A percentile compares a stretch with the other conserved stretches of the same genome.
phyloP scores from a whole-genome alignment of 2,797 vertebrate genomes.

The Myotis vivesi region DNA sequence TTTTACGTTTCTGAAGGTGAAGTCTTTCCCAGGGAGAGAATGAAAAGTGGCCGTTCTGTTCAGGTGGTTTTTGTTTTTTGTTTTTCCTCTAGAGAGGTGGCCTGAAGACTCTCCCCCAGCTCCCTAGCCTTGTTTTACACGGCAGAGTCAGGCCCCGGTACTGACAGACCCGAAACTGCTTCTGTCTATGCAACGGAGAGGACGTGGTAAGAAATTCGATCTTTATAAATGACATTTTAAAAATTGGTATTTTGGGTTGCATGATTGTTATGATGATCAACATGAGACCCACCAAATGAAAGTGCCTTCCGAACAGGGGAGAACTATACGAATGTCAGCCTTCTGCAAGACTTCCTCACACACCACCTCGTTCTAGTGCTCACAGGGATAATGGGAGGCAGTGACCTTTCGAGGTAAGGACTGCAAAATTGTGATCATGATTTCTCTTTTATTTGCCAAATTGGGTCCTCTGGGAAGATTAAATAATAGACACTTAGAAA shows the following conservation, averaged over 20 bases:
- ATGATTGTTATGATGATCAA: not conserved
- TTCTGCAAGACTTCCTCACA: accelerated
- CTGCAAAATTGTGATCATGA: accelerated
- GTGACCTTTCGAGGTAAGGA: not conserved
- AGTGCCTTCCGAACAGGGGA: not conserved
- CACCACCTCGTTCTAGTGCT: accelerated
- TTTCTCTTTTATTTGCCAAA: not conserved
- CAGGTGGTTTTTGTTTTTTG: not conserved
- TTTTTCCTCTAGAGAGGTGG: not conserved
- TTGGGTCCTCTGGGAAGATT: not conserved
- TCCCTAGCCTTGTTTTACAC: not conserved
- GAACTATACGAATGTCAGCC: not conserved
- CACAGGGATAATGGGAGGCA: not conserved
- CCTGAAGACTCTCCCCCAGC: not conserved
- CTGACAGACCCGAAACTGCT: accelerated
- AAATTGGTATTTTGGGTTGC: not conserved
- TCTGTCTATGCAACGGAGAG: not conserved
- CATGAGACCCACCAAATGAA: not conserved
- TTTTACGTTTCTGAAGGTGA: not conserved
- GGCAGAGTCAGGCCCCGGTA: not conserved
- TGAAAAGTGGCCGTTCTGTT: not conserved
- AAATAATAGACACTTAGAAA: not conserved
- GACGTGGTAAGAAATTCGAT: not conserved
- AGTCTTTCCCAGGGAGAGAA: not conserved
- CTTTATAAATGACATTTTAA: not conserved